Base-by-base conservation (phyloP, 1,140 invertebrate genomes). In the Pachyrhynchus sulphureomaculatus region DNA sequence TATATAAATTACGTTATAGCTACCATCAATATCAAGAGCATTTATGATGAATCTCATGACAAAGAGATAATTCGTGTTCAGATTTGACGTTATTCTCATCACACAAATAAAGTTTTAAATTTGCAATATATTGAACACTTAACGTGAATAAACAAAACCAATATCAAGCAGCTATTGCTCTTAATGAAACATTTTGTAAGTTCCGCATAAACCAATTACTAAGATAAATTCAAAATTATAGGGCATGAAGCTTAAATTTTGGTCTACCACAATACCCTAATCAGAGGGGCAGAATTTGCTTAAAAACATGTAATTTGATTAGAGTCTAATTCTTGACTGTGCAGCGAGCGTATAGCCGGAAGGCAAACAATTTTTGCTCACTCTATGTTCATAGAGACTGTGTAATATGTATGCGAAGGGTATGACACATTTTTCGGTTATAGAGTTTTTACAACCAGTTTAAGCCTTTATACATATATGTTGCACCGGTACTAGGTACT, bases 291-390 rank as follows among this genome's bases (percentile, higher is more conserved):
- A 37, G 54, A 57, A 47, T 57, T 57, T 57, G 54, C 54, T 57
- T 57, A 57, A 57, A 57, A 57, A 57, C 42, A 17, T 45, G 54
- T 57, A 57, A 57, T 37, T 57, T 37, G 13, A 57, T 57, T 57
- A 57, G 42, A 32, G 42, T 57, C 48, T 57, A 57, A 57, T 57
- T 57, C n/a, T 42, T 13, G 54, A 20, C n/a, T 47, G 42, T 45
- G 41, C 15, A 45, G 41, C 53, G 26, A 44, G 18, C 23, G 17
- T 20, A 29, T 6, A 3, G 41, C 53, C 53, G 15, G 29, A 33
- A 23, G 53, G 53, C 53, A 55, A 55, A 55, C 53, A 55, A 55
- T 55, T 55, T 55, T 55, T 55, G 29, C 26, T 55, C 32, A n/a
- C n/a, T 18, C 24, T 32, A 13, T 55, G 36, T 29, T 29, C 26